phyloP scores from a whole-genome alignment of 2,888 invertebrate species.

The Boloria selene region DNA sequence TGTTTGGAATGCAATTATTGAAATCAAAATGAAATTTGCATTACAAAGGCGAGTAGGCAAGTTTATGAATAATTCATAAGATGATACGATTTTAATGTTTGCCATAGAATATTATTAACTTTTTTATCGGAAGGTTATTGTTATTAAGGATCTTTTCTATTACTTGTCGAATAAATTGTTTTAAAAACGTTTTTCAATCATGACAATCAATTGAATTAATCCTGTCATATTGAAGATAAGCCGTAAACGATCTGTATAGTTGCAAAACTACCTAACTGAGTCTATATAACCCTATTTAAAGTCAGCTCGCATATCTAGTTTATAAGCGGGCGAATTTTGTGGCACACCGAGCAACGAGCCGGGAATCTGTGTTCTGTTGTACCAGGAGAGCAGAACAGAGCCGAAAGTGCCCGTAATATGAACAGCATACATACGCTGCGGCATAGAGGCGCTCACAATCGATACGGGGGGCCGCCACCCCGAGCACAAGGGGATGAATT shows the following conservation, averaged over 20 bases:
- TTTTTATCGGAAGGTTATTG: slow-evolving; percentile 5
- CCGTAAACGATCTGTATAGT: slow-evolving; percentile 4
- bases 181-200: background rate
- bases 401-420: slow-evolving; percentile 59
- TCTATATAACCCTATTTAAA: slow-evolving; percentile 17
- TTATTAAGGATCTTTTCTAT: background rate
- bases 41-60: slow-evolving; percentile 48
- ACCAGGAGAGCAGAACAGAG: slow-evolving; percentile 61
- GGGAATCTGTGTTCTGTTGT: slow-evolving; percentile 66
- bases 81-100: slow-evolving; percentile 37
- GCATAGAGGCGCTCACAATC: slow-evolving; percentile 58
- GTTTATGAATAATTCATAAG: slow-evolving; percentile 38
- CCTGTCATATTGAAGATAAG: background rate
- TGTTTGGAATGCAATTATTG: slow-evolving; percentile 62
- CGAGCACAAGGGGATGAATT: slow-evolving; percentile 74
- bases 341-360: slow-evolving; percentile 67
- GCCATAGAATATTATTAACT: slow-evolving; percentile 15
- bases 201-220: background rate
- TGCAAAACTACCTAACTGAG: slow-evolving; percentile 39
- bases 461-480: slow-evolving; percentile 67
- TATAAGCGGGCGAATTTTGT: slow-evolving; percentile 62
- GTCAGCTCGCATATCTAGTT: slow-evolving; percentile 58
- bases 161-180: background rate
- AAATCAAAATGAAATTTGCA: slow-evolving; percentile 64
- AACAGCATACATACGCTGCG: slow-evolving; percentile 55